Conservation (phyloP, 1,140 invertebrate genomes). For the Plectus sambesii region DNA sequence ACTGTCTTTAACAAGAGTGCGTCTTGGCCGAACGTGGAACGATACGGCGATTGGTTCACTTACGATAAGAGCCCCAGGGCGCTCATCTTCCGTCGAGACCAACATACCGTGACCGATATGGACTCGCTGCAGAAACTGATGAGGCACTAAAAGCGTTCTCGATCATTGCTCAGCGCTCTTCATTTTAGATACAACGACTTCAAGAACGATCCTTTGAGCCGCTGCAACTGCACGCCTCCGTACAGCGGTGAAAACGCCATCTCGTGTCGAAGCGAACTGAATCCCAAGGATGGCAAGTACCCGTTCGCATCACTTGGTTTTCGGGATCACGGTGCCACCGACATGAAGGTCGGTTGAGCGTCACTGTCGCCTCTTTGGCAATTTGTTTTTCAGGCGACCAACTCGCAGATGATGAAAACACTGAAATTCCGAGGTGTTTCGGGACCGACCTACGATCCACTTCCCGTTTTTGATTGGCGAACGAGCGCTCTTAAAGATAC, state of each 20-base stretch:
- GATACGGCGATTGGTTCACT: slow-evolving; percentile 61
- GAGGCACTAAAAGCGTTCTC: slow-evolving; percentile 45
- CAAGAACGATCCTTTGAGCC: slow-evolving; percentile 57
- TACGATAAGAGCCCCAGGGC: slow-evolving; percentile 57
- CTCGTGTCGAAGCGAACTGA: slow-evolving; percentile 59
- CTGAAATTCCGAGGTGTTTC: slow-evolving; percentile 53
- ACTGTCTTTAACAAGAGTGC: slow-evolving; percentile 56
- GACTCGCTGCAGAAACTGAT: slow-evolving; percentile 54
- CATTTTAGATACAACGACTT: slow-evolving; percentile 57
- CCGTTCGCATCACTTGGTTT: slow-evolving; percentile 56
- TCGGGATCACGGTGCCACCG: slow-evolving; percentile 56
- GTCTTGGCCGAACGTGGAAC: slow-evolving; percentile 50
- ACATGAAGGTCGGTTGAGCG: slow-evolving; percentile 54
- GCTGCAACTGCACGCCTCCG: slow-evolving; percentile 59
- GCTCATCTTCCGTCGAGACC: slow-evolving; percentile 55
- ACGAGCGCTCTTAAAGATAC: slow-evolving; percentile 49
- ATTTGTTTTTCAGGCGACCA: slow-evolving; percentile 44
- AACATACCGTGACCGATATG: slow-evolving; percentile 51
- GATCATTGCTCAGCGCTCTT: slow-evolving; percentile 8
- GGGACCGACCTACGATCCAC: slow-evolving; percentile 54
- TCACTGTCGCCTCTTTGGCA: not conserved
- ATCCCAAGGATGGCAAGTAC: slow-evolving; percentile 57
- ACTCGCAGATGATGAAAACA: slow-evolving; percentile 40
- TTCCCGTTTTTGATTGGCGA: slow-evolving; percentile 63
- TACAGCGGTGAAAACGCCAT: slow-evolving; percentile 63